phyloP scores from a whole-genome alignment of 1,140 invertebrate species.

The Ectropis grisescens region DNA sequence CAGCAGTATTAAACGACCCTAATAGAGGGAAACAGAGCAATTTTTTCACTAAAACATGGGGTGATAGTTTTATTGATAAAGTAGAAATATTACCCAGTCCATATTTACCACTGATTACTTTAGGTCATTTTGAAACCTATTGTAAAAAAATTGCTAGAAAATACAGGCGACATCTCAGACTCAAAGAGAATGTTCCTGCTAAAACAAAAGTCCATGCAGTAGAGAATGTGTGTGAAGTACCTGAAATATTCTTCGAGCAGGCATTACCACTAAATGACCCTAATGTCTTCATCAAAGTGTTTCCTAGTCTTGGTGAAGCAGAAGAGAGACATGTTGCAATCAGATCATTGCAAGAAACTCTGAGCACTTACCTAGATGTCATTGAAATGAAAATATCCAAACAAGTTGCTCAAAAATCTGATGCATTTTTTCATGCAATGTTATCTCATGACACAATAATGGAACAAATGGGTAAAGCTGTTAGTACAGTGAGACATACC shows the following conservation, averaged over 20 bases:
- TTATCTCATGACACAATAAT: slow-evolving; percentile 94
- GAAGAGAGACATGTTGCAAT: slow-evolving; percentile 52
- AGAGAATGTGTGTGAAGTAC: slow-evolving; percentile 73
- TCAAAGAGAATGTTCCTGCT: slow-evolving; percentile 55
- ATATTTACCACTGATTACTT: slow-evolving; percentile 87
- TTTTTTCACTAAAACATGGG: slow-evolving; percentile 98
- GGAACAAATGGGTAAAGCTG: slow-evolving; percentile 89
- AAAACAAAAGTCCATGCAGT: slow-evolving; percentile 41
- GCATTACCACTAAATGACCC: slow-evolving; percentile 86
- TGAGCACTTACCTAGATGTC: slow-evolving; percentile 96
- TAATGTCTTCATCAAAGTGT: slow-evolving; percentile 90
- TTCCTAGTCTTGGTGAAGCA: slow-evolving; percentile 73
- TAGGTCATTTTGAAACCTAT: slow-evolving; percentile 90
- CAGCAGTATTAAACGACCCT: slow-evolving; percentile 97
- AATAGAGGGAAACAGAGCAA: slow-evolving; percentile 89
- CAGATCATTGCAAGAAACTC: slow-evolving; percentile 72
- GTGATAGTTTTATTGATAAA: slow-evolving; percentile 92
- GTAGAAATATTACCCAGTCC: slow-evolving; percentile 80
- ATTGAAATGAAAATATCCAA: slow-evolving; percentile 96
- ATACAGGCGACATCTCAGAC: slow-evolving; percentile 71
- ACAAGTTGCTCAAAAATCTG: slow-evolving; percentile 96
- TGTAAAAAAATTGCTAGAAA: slow-evolving; percentile 81
- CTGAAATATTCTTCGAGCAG: slow-evolving; percentile 89
- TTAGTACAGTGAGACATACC: slow-evolving; percentile 82
- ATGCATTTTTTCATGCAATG: slow-evolving; percentile 97